Percentiles rank a stretch among this genome's conserved stretches.
phyloP scores from a whole-genome alignment of 2,113 vertebrate genomes.

The Cygnus atratus region DNA sequence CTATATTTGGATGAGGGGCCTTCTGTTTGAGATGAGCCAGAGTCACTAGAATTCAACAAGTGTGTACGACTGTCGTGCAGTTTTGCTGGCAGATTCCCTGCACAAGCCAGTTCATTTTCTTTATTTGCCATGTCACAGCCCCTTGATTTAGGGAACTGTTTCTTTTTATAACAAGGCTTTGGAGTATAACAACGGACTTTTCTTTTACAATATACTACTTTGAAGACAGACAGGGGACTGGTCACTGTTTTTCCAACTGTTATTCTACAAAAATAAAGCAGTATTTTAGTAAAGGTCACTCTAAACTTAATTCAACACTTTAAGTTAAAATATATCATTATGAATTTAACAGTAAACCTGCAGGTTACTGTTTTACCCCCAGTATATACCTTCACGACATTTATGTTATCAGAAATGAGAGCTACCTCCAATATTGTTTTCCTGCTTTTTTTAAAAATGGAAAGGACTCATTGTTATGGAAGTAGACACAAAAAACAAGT shows the following conservation, averaged over 20 bases:
- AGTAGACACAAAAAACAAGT: background rate
- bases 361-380: background rate
- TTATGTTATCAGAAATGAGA: background rate
- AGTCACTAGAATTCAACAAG: constrained; percentile 83
- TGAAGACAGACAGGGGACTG: constrained; percentile 71
- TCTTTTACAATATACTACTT: constrained; percentile 74
- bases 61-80: constrained; percentile 77
- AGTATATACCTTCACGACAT: background rate
- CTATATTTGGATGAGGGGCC: constrained; percentile 84
- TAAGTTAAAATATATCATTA: background rate
- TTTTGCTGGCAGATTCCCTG: constrained; percentile 83
- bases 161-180: constrained; percentile 76
- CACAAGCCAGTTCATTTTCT: constrained; percentile 91
- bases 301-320: background rate
- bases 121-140: constrained; percentile 87
- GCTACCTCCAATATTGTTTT: background rate
- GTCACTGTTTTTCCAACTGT: constrained; percentile 78
- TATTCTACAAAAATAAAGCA: constrained; percentile 59
- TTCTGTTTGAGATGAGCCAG: constrained; percentile 80
- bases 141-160: constrained; percentile 73
- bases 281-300: background rate
- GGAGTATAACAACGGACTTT: constrained; percentile 71
- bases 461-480: background rate
- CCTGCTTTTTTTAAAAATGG: background rate
- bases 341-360: background rate